Conservation (phyloP, 2,113 vertebrate genomes). For the Gymnogyps californianus region DNA sequence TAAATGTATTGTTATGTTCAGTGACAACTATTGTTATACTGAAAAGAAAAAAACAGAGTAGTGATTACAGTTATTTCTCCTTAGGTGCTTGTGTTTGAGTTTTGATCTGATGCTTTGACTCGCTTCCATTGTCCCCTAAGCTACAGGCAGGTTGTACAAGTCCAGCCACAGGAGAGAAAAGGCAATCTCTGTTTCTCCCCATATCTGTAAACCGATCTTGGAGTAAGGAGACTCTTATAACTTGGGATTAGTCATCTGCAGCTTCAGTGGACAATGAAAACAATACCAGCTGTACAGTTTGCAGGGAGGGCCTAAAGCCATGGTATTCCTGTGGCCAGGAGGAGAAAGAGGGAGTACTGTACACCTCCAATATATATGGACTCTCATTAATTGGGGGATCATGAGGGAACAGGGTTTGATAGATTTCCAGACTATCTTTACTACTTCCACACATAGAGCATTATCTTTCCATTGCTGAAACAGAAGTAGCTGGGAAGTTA, state of each 20-base stretch:
- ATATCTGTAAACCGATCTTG: neutral
- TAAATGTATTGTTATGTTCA: neutral
- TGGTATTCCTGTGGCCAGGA: neutral
- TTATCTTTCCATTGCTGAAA: neutral
- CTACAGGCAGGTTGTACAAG: neutral
- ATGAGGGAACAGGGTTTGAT: neutral
- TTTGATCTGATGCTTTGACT: neutral
- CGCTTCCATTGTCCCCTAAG: accelerated
- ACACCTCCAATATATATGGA: neutral
- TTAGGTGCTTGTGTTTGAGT: neutral
- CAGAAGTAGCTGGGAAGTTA: neutral
- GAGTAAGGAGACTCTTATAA: neutral
- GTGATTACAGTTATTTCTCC: neutral
- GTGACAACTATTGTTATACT: neutral
- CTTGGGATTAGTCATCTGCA: neutral
- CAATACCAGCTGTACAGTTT: neutral
- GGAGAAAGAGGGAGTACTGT: neutral
- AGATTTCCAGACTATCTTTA: neutral
- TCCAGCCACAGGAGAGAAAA: neutral
- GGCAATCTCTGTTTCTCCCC: neutral
- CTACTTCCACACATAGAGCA: accelerated
- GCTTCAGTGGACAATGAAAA: neutral
- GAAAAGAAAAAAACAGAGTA: neutral
- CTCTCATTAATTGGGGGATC: neutral
- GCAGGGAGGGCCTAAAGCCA: neutral